phyloP scores from a whole-genome alignment of 2,797 vertebrate species.

The Pogoniulus pusillus region DNA sequence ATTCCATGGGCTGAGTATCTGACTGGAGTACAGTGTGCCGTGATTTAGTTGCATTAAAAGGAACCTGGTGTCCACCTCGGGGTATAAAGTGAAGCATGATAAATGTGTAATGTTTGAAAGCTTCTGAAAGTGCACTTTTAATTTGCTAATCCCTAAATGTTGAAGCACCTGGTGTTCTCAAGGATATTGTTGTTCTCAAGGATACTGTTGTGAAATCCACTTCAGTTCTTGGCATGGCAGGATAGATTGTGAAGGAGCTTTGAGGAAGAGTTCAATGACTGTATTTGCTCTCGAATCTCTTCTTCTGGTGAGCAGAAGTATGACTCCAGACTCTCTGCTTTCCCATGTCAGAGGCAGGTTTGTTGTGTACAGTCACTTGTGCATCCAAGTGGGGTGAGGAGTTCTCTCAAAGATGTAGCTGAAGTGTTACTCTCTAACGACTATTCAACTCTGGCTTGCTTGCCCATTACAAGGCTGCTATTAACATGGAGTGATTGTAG shows the following conservation, averaged over 20 bases:
- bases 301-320: neutral
- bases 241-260: neutral
- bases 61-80: neutral
- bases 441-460: neutral
- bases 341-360: fast-evolving
- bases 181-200: neutral
- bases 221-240: neutral
- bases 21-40: neutral
- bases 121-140: neutral
- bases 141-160: neutral
- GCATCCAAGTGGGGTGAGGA: neutral
- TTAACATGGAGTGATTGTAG: neutral
- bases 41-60: neutral
- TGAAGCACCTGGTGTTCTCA: neutral
- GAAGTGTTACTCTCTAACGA: neutral
- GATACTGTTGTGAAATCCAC: neutral
- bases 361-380: neutral
- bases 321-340: neutral
- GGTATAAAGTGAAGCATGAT: neutral
- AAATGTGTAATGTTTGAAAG: neutral
- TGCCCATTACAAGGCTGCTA: neutral
- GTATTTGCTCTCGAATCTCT: neutral
- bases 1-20: neutral
- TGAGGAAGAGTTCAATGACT: neutral
- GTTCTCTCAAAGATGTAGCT: neutral